Percentiles rank a stretch among this genome's conserved stretches.
Evolutionary conservation across 2,797 vertebrate species (phyloP).

Genomic region (Botia kubotai): DNA sequence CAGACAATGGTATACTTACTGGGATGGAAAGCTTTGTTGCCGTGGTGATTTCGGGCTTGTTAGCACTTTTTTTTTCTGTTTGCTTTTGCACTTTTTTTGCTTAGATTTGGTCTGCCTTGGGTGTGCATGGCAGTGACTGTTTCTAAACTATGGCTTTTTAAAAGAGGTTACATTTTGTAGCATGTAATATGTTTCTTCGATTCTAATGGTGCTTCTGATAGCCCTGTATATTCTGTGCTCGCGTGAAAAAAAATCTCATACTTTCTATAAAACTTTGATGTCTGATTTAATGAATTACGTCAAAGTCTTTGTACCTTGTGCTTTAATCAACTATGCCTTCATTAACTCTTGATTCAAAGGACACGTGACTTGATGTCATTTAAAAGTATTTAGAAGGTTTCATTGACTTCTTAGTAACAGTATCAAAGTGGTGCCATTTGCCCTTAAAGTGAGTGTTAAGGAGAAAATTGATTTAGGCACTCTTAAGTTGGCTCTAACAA

Average conservation of each 20-base stretch:
- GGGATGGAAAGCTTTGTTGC: constrained; percentile 34
- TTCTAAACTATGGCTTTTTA: constrained; percentile 44
- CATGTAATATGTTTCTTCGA: constrained; percentile 60
- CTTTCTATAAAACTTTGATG: constrained; percentile 25
- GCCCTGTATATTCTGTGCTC: constrained; percentile 29
- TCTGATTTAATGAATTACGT: constrained; percentile 17
- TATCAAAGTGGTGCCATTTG: constrained; percentile 19
- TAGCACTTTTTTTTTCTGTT: constrained; percentile 51
- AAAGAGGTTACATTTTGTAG: constrained; percentile 53
- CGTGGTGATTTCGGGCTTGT: constrained; percentile 36
- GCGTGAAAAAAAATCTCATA: not conserved
- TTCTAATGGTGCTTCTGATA: constrained; percentile 56
- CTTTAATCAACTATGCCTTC: constrained; percentile 51
- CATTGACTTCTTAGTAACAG: constrained; percentile 12
- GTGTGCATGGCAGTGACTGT: constrained; percentile 71
- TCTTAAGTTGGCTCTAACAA: not conserved
- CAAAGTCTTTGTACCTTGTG: constrained; percentile 43
- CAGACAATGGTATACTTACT: constrained; percentile 20
- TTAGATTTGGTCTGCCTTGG: constrained; percentile 57
- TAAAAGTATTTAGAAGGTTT: constrained; percentile 8
- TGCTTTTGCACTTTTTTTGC: constrained; percentile 72
- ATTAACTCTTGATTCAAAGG: constrained; percentile 6
- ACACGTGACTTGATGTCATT: constrained; percentile 20
- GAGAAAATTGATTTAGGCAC: not conserved
- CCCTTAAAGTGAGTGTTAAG: not conserved